Base-by-base conservation (phyloP, 2,113 vertebrate genomes). In the Salminus brasiliensis region DNA sequence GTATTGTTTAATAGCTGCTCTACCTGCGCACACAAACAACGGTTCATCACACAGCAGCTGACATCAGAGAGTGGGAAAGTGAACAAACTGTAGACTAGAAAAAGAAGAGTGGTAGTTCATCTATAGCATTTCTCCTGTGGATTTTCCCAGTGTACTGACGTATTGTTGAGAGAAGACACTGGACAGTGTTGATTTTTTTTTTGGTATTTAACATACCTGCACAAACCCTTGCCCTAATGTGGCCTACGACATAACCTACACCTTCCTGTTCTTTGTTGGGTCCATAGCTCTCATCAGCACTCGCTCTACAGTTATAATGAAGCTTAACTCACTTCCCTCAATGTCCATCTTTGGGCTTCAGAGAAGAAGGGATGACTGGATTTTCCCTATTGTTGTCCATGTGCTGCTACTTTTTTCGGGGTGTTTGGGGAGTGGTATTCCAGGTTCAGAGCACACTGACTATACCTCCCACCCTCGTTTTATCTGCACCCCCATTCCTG, bases 401-500 rank as follows among this genome's bases (percentile, higher is more conserved):
- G 3, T 32, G 41, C 65, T 90, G 34, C 76, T 88, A 16, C 72
- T 83, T 66, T 66, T 76, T 79, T 27, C 47, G 41, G 2, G 72
- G 67, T 53, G 81, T 21, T 1, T 25, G 23, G 84, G 85, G 23
- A 83, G 59, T 25, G 79, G 85, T 10, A 67, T 85, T 5, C 74
- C 85, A 4, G 87, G 88, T 36, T 66, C 86, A 2, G 88, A 90
- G 53, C 36, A 70, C 85, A 87, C 21, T 34, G 86, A 85, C 65
- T 85, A 75, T 0, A 70, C 81, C 30, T 45, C 89, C 5, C 88
- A 93, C 55, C 91, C 93, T 0, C 94, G 93, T 45, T 95, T 95
- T 41, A 82, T 95, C 36, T 95, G 94, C 78, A 91, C 90, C 59
- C 94, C 94, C 4, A 80, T 95, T 68, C 93, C 94, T 0, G n/a